phyloP scores from a whole-genome alignment of 2,888 invertebrate species.

The Eretmocerus hayati region DNA sequence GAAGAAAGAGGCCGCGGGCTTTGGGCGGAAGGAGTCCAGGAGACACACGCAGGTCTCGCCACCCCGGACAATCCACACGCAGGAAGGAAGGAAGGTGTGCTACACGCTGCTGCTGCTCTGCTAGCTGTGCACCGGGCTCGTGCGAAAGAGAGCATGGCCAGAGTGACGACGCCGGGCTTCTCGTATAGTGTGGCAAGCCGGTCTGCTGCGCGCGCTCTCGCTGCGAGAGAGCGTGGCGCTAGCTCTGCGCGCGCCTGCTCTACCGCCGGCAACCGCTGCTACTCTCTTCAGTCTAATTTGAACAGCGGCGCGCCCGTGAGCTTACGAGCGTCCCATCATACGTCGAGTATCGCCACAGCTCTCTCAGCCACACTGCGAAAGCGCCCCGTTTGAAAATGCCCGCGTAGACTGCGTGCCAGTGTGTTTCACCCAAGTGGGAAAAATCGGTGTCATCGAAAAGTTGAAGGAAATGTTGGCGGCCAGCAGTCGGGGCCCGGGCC shows the following conservation, averaged over 20 bases:
- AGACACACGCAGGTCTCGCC: background rate
- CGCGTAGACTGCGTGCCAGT: too few relatives aligned
- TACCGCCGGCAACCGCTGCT: background rate
- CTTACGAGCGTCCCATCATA: too few relatives aligned
- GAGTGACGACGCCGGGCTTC: background rate
- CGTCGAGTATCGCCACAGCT: too few relatives aligned
- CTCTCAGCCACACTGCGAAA: too few relatives aligned
- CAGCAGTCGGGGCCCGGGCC: too few relatives aligned
- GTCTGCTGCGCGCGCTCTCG: background rate
- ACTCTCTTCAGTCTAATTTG: slow-evolving; percentile 46
- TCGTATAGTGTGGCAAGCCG: background rate
- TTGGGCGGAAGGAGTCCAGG: background rate
- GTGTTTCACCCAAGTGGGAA: too few relatives aligned
- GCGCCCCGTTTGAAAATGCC: too few relatives aligned
- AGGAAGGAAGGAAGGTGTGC: background rate
- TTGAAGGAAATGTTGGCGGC: too few relatives aligned
- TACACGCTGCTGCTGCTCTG: background rate
- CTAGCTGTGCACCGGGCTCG: too few relatives aligned
- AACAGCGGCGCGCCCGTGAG: slow-evolving; percentile 47
- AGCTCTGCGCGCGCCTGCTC: background rate
- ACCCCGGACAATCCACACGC: background rate
- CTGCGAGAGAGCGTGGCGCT: background rate
- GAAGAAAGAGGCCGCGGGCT: slow-evolving; percentile 6
- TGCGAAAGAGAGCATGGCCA: too few relatives aligned
- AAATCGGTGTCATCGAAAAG: too few relatives aligned